Percentiles rank a stretch among this genome's conserved stretches.
phyloP scores from a whole-genome alignment of 1,140 invertebrate species.

The Atta cephalotes region DNA sequence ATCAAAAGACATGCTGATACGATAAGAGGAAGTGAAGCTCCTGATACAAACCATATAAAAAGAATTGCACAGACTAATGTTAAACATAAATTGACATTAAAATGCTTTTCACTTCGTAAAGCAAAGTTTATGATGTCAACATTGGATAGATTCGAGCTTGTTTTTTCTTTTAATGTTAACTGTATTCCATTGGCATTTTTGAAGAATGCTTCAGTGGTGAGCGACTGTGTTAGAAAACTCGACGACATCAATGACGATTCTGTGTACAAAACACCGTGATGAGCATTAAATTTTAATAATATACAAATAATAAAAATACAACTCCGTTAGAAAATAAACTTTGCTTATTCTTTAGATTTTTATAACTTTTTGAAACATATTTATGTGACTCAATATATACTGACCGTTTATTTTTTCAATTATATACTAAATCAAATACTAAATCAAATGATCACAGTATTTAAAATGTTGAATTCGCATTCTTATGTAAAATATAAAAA shows the following conservation, averaged over 20 bases:
- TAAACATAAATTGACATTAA: conserved; percentile 57
- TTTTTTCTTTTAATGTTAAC: conserved; percentile 67
- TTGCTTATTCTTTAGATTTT: neutral
- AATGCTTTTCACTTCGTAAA: conserved; percentile 55
- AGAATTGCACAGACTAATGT: conserved; percentile 48
- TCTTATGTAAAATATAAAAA: conserved; percentile 13
- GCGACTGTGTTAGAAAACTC: conserved; percentile 29
- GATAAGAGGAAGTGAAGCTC: conserved; percentile 39
- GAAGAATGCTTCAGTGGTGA: conserved; percentile 59
- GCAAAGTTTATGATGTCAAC: conserved; percentile 73
- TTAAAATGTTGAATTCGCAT: neutral
- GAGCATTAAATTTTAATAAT: neutral
- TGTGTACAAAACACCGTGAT: neutral
- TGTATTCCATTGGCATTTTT: conserved; percentile 70
- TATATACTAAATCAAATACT: neutral
- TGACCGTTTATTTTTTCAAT: conserved; percentile 6
- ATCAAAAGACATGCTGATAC: conserved; percentile 46
- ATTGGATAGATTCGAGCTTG: conserved; percentile 24
- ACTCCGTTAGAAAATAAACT: neutral
- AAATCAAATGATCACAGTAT: neutral
- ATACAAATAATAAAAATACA: neutral
- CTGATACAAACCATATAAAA: conserved; percentile 46
- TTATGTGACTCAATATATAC: neutral
- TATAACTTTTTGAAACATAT: neutral
- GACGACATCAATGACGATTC: conserved; percentile 74